Evolutionary conservation across 2,888 invertebrate genomes (phyloP), one percentile per base, ranked within the genome.

Genomic region (Drosophila aldrichi): DNA sequence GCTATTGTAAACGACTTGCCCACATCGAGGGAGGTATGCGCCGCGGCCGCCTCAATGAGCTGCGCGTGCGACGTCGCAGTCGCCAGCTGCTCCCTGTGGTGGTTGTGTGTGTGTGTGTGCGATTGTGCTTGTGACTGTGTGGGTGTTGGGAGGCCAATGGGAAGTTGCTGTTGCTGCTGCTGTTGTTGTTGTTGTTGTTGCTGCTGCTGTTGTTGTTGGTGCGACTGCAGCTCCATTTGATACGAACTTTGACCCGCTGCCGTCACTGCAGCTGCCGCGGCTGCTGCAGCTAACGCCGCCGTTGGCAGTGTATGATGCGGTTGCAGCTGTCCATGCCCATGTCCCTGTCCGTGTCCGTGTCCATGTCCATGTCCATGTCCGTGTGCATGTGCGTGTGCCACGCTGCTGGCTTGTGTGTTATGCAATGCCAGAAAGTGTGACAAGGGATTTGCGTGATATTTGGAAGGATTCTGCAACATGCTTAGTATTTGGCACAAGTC

Each of bases 1-100:
- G 97, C 97, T 82, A 97, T 97, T 29, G 97, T 97, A 88, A 97
- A 97, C 8, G 97, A 96, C 89, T 96, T 96, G 46, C 95, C 95
- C 67, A 91, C 92, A 81, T 93, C 93, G 77, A 93, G 90, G 73
- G 93, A 91, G 77, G 93, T 91, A 78, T 89, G 91, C 70, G 89
- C 89, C 73, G 90, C 87, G 62, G 89, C 89, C 56, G 89, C 89
- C 69, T 91, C 91, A 67, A 92, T 84, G 74, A 90, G 81, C 70
- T 91, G 89, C 77, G 89, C 86, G 74, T 89, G 88, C 82, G 87
- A 84, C 84, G 89, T 81, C 86, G 90, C 87, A 81, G 78, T 73
- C 82, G 86, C 69, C 78, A 84, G 71, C 44, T 88, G 88, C 81
- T 83, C 82, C 72, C 79, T 71, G 29, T 70, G 68, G 32, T 78